A percentile compares a stretch with the other conserved stretches of the same genome.
phyloP scores from a whole-genome alignment of 1,140 invertebrate species.

The Anastatus disparis region DNA sequence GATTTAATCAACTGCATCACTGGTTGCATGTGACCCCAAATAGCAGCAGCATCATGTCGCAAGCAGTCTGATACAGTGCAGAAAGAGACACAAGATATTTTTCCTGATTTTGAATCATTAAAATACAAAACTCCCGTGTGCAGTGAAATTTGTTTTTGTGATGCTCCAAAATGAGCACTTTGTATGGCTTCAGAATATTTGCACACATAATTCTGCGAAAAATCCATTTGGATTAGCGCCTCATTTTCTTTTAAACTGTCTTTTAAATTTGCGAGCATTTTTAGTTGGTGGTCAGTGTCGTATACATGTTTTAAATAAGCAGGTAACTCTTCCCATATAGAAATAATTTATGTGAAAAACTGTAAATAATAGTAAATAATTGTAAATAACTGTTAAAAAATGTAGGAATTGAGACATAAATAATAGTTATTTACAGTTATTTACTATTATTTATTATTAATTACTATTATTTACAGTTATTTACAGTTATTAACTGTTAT shows the following conservation, averaged over 20 bases:
- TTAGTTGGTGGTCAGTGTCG: constrained; percentile 49
- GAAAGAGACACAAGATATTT: constrained; percentile 49
- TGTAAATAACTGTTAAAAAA: too few species aligned
- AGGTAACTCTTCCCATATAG: constrained; percentile 29
- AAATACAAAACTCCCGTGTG: constrained; percentile 54
- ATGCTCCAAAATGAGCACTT: constrained; percentile 52
- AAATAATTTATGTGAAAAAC: too few species aligned
- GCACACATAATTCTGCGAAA: constrained; percentile 58
- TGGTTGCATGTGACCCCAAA: constrained; percentile 56
- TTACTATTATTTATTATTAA: too few species aligned
- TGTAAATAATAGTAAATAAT: too few species aligned
- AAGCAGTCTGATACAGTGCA: constrained; percentile 55
- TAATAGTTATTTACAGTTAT: too few species aligned
- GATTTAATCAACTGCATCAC: constrained; percentile 42
- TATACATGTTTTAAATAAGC: constrained; percentile 46
- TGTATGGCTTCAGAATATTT: too few species aligned
- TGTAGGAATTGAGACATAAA: too few species aligned
- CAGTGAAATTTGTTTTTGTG: constrained; percentile 51
- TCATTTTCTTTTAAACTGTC: constrained; percentile 49
- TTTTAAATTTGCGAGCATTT: constrained; percentile 48
- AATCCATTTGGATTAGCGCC: constrained; percentile 54
- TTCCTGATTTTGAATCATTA: constrained; percentile 37
- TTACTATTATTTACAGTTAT: too few species aligned
- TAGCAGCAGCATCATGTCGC: constrained; percentile 51
- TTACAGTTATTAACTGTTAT: too few species aligned